Evolutionary conservation across 2,797 vertebrate species (phyloP), one percentile per base, ranked within the genome.

Genomic region (Cryptoblepharus egeriae): DNA sequence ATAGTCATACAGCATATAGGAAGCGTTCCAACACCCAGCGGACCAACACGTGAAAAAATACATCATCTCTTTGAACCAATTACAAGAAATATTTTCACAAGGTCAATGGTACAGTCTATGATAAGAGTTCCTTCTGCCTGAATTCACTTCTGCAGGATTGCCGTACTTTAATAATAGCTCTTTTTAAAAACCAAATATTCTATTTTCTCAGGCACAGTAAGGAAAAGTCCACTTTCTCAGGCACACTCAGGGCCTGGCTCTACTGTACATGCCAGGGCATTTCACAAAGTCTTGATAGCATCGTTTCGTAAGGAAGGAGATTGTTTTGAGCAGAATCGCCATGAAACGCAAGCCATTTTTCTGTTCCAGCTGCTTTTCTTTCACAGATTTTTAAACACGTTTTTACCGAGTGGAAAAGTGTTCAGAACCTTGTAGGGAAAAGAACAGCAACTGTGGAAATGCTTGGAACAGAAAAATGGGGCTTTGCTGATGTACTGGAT

Each of bases 41-140:
- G 71, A 84, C 78, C 83, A 60, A 78, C 58, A 88, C 88, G 78
- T 86, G 39, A 82, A 91, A 22, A 89, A 93, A 81, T 86, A 92
- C 91, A 91, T 87, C 69, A 42, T 88, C 80, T 87, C 57, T 7
- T 79, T 39, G 81, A 87, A 57, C 88, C 77, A 78, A 63, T 80
- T 88, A 91, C 88, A 77, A 80, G 82, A 86, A 90, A 55, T 81
- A 83, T 82, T 89, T 86, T 89, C 75, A 92, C 83, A 75, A 10
- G 69, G 67, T 83, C n/a, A 61, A 68, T 88, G 90, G 76, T 91
- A 92, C 89, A 94, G 42, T 79, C 68, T 0, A 0, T 1, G 63
- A 61, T 30, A 18, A 28, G 69, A 72, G 0, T 74, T 61, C 77
- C 65, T 35, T 0, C n/a, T 57, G 75, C 67, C 8, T 30, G 57